Base-by-base conservation (phyloP, 2,797 vertebrate genomes). In the Ibycter americanus region DNA sequence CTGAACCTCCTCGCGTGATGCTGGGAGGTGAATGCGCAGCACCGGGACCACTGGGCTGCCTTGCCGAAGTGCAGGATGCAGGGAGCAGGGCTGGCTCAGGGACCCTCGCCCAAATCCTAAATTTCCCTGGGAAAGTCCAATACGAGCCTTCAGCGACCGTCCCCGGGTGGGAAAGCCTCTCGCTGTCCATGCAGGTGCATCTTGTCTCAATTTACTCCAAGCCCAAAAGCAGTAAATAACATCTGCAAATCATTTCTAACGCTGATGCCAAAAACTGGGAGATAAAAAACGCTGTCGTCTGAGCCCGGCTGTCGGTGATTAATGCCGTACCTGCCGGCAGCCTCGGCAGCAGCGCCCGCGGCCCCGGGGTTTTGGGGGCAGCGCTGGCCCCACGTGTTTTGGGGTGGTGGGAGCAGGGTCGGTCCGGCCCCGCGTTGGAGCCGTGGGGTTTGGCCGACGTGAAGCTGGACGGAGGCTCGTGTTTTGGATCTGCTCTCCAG, bases 161-260 rank as follows among this genome's bases (percentile, higher is more conserved):
- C 56, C 59, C 72, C 34, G 76, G 65, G 76, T 83, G 93, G 93
- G 93, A 90, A 92, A 87, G 20, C 34, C 74, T 86, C 81, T 92
- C 31, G 0, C 74, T 40, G 52, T 84, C 93, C 90, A 56, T 62
- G 95, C 96, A 97, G 96, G 95, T 97, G 91, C 91, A 93, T 96
- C 93, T 95, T 89, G 91, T 96, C 97, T 97, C 74, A 36, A 83
- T 92, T 96, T 91, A 71, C 77, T 88, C 58, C 61, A 12, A 92
- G 85, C 81, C 78, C 90, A 77, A 91, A 51, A 84, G 90, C 93
- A 81, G 96, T 96, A 96, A 97, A 97, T 96, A 97, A 96, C 97
- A 97, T 96, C 97, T 97, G 97, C 92, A 94, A 96, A 83, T 46
- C 36, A 94, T 97, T 97, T 89, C 82, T 90, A 51, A 8, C 4